These are phyloP conservation scores for Cecropterus lyciades DNA, from an alignment of 1,140 invertebrate genomes.

Conservation along the genomic window DNA sequence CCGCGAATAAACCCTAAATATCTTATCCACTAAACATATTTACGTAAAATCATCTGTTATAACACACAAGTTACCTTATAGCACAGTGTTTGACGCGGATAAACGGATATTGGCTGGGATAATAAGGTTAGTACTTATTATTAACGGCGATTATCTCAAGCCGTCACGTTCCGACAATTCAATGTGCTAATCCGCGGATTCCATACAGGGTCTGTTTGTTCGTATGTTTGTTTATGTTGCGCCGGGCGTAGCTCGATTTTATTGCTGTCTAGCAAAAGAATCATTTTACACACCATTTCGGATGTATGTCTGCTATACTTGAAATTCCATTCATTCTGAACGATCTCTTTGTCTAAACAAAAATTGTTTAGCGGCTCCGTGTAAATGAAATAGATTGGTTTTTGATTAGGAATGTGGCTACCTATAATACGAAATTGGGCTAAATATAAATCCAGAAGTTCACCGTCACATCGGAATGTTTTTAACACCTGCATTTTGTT, in stretches of 20 bases:
- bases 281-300: slow-evolving; percentile 38
- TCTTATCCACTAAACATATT: slow-evolving; percentile 6
- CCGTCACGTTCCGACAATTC: slow-evolving; percentile 66
- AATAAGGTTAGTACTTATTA: slow-evolving; percentile 39
- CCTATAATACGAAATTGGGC: slow-evolving; percentile 18
- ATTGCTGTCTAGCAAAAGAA: slow-evolving; percentile 51
- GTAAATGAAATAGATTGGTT: not conserved
- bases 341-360: slow-evolving; percentile 9
- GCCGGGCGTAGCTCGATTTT: slow-evolving; percentile 47
- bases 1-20: slow-evolving; percentile 44
- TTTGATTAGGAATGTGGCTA: slow-evolving; percentile 3
- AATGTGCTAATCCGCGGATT: slow-evolving; percentile 56
- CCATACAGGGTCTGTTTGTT: slow-evolving; percentile 66
- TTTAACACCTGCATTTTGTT: slow-evolving; percentile 1
- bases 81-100: slow-evolving; percentile 22
- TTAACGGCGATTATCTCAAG: slow-evolving; percentile 55
- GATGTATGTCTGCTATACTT: not conserved
- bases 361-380: slow-evolving; percentile 3
- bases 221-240: slow-evolving; percentile 51
- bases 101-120: slow-evolving; percentile 14
- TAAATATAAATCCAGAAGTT: slow-evolving; percentile 14
- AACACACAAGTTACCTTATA: slow-evolving; percentile 18
- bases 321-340: slow-evolving; percentile 17
- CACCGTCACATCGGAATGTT: not conserved
- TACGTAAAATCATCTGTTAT: slow-evolving; percentile 7